Percentiles rank a stretch among this genome's conserved stretches.
Evolutionary conservation across 1,140 invertebrate genomes (phyloP).

Genomic region (Charaxes varanes): DNA sequence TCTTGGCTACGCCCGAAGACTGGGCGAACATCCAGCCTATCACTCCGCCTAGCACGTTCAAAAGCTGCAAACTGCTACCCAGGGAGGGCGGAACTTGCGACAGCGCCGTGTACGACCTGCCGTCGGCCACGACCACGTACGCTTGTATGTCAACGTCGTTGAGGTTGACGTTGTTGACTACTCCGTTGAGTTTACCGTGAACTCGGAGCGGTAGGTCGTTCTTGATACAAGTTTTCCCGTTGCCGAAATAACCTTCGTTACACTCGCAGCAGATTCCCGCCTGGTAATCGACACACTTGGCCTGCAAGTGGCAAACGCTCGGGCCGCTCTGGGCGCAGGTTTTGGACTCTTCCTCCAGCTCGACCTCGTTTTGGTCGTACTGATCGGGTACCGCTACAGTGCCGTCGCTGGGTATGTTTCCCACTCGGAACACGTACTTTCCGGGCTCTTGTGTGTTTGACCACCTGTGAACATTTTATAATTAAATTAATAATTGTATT

Average conservation of each 20-base stretch:
- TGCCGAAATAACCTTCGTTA: constrained; percentile 87
- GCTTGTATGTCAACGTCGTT: constrained; percentile 91
- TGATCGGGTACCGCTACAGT: constrained; percentile 82
- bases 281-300: constrained; percentile 87
- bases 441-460: constrained; percentile 89
- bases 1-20: constrained; percentile 80
- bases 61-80: constrained; percentile 85
- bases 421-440: constrained; percentile 89
- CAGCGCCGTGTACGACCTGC: constrained; percentile 92
- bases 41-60: constrained; percentile 85
- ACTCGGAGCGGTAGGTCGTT: constrained; percentile 88
- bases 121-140: constrained; percentile 92
- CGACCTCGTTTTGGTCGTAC: constrained; percentile 57
- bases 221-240: constrained; percentile 91
- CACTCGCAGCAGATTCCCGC: constrained; percentile 93
- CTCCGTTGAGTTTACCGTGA: constrained; percentile 88
- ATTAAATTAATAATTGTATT: constrained; percentile 4
- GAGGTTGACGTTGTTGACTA: constrained; percentile 84
- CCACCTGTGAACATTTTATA: constrained; percentile 76
- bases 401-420: constrained; percentile 75
- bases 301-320: constrained; percentile 86
- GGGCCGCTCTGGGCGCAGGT: constrained; percentile 75
- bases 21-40: constrained; percentile 96
- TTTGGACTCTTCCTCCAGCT: constrained; percentile 57
- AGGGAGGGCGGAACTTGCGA: constrained; percentile 83